Evolutionary conservation across 1,140 invertebrate genomes (phyloP), one percentile per base, ranked within the genome.

Genomic region (Trissolcus basalis): DNA sequence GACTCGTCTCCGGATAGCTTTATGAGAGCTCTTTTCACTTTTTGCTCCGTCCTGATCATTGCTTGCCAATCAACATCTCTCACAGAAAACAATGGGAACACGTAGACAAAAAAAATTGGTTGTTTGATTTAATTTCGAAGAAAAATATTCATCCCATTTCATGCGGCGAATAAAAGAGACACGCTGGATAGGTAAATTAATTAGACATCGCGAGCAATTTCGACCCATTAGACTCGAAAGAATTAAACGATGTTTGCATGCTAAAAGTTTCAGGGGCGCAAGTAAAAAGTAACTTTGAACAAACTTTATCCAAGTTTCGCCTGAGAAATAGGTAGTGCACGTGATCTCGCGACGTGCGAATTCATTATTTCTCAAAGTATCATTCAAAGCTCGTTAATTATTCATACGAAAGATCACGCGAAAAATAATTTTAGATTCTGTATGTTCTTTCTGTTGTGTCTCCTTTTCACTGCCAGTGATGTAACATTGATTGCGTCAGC

Each of bases 181-280:
- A 27, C 6, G 19, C n/a, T n/a, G 19, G 19, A 1, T 1, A 27
- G 6, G 1, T 1, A 27, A 9, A 11, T 39, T 39, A 39, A 39
- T 39, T n/a, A 39, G n/a, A 39, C 36, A 39, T 54, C 36, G 9
- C 10, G 16, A 54, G 15, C 41, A 11, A 54, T 11, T 43, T 54
- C 19, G 12, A 1, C 6, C 16, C 39, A 54, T 54, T 54, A 43
- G 13, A 54, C 51, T 3, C 14, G n/a, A 33, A 54, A 54, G 36
- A 54, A 54, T 43, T 54, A 15, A 19, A 43, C 51, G 12, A 43
- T 54, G 51, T 43, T 54, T 54, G 51, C 36, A 41, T 54, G 11
- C 33, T 41, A 11, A 19, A 41, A 54, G 51, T 41, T 54, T 41
- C 36, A 16, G 15, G 36, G n/a, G n/a, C 19, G 13, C 36, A 27